Base-by-base conservation (phyloP, 2,888 invertebrate species). In the Loripinus fragilis region DNA sequence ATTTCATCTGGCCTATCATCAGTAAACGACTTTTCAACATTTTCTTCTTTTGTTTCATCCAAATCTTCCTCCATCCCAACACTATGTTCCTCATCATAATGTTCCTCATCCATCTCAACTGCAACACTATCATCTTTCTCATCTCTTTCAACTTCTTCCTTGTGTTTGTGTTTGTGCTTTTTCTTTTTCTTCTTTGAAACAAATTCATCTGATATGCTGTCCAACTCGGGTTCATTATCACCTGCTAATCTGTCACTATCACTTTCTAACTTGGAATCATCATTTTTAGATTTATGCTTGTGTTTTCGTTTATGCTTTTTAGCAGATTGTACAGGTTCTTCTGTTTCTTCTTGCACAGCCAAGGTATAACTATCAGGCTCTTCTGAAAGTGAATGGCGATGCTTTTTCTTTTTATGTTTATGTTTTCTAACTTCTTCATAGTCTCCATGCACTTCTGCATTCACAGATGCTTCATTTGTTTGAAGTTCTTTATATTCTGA, bases 1-100 rank as follows among this genome's bases (percentile, higher is more conserved):
- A 90, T 76, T 75, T 90, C 90, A 77, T 81, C 79, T 8, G 86
- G 82, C 15, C 77, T 84, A 52, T 87, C 86, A 52, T 28, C 12
- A 3, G 65, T n/a, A 7, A 42, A 25, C 23, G 25, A 5, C 48
- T 12, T 28, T 15, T 28, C 70, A 28, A 73, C 75, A 50, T 76
- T 45, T 23, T 72, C 71, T 30, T 45, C 65, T 33, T 55, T 48
- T 5, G 67, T 69, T 3, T 76, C 65, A 25, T 65, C 55, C 25
- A 60, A 25, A 23, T 17, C n/a, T 17, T 50, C 68, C 64, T 25
- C 35, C n/a, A 42, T 33, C 25, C 1, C 7, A 17, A 23, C 45
- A 42, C 28, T 67, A 5, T 67, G 23, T 60, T 23, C 48, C 35
- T 23, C 50, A 20, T 48, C 45, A 3, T 20, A 42, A 10, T 65